Evolutionary conservation across 2,797 vertebrate species (phyloP).

Genomic region (Chrosomus eos): DNA sequence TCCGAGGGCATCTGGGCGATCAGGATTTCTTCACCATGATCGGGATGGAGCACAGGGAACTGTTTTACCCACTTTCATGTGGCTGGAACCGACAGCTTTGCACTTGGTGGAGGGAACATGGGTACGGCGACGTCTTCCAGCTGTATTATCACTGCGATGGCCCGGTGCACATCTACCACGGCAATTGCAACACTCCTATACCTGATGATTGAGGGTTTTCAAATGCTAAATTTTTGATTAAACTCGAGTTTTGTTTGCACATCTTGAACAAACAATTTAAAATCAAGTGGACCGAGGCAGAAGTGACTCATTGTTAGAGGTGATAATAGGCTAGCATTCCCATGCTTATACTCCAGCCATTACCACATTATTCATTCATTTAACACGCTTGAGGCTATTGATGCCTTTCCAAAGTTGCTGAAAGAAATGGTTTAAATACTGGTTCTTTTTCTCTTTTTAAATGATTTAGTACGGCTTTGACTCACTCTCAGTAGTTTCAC

Average conservation of each 20-base stretch:
- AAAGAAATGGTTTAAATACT: background rate
- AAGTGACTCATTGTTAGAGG: background rate
- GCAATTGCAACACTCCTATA: conserved; percentile 94
- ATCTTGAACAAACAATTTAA: conserved; percentile 3
- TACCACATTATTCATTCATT: background rate
- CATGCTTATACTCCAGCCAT: background rate
- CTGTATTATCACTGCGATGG: conserved; percentile 88
- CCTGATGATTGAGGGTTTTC: conserved; percentile 81
- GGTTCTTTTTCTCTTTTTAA: background rate
- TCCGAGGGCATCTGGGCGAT: conserved; percentile 94
- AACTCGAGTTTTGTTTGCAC: background rate
- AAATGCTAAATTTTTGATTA: background rate
- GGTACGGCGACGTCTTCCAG: conserved; percentile 90
- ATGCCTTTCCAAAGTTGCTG: conserved; percentile 17
- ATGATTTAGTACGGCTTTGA: too few relatives aligned
- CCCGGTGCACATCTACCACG: conserved; percentile 89
- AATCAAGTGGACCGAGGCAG: background rate
- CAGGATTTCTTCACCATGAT: conserved; percentile 99
- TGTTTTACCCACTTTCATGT: conserved; percentile 90
- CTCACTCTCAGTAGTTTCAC: background rate
- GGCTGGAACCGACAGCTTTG: conserved; percentile 97
- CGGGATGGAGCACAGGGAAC: conserved; percentile 92
- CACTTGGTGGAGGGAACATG: conserved; percentile 97
- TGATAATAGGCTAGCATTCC: background rate
- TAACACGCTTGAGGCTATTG: background rate